phyloP scores from a whole-genome alignment of 2,797 vertebrate genomes.

The Amblyraja radiata region DNA sequence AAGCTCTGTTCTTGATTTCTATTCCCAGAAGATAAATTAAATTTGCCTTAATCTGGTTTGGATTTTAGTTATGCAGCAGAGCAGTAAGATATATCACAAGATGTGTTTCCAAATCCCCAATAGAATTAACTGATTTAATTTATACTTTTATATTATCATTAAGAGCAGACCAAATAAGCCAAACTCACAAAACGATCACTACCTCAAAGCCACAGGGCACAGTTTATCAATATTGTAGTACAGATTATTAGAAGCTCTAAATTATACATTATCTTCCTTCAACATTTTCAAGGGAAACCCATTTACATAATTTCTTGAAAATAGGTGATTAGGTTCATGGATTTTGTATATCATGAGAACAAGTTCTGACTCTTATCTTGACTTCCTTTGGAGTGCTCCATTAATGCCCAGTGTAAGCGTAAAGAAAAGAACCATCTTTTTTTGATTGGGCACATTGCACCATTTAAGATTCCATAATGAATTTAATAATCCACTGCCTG shows the following conservation, averaged over 20 bases:
- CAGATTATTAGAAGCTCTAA: not conserved
- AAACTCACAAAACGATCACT: not conserved
- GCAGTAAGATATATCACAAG: not conserved
- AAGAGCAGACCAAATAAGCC: not conserved
- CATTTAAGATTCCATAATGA: too few relatives aligned
- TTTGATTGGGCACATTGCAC: too few relatives aligned
- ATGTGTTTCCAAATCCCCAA: constrained; percentile 20
- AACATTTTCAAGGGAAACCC: not conserved
- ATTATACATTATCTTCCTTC: not conserved
- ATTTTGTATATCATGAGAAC: not conserved
- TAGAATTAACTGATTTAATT: not conserved
- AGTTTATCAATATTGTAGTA: too few relatives aligned
- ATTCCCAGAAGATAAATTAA: not conserved
- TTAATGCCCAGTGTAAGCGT: too few relatives aligned
- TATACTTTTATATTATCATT: not conserved
- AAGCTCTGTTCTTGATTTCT: not conserved
- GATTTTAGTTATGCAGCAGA: not conserved
- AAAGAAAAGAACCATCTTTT: too few relatives aligned
- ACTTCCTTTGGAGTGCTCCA: too few relatives aligned
- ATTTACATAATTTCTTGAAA: not conserved
- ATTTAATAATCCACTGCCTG: too few relatives aligned
- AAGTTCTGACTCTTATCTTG: not conserved
- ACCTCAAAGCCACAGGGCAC: not conserved
- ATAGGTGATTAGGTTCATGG: not conserved
- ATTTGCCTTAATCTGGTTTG: not conserved